Percentiles rank a stretch among this genome's conserved stretches.
Evolutionary conservation across 2,797 vertebrate species (phyloP).

Genomic region (Anas georgica): DNA sequence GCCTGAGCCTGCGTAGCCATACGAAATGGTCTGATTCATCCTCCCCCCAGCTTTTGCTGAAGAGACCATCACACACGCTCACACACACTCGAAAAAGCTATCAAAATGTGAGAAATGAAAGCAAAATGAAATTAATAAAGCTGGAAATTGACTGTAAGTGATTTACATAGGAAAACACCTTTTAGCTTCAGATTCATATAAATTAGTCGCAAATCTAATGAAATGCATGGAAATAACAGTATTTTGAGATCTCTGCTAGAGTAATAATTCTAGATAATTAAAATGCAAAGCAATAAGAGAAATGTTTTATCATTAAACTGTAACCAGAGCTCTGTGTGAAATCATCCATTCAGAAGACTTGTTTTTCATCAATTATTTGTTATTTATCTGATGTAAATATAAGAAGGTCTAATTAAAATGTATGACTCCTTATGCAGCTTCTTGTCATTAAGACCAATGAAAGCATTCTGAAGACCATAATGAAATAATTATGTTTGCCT

Average conservation of each 20-base stretch:
- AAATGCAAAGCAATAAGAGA: conserved; percentile 75
- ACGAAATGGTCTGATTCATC: background rate
- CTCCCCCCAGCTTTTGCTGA: background rate
- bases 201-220: conserved; percentile 27
- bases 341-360: conserved; percentile 75
- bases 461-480: conserved; percentile 79
- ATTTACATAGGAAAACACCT: background rate
- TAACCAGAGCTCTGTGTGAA: conserved; percentile 75
- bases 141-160: background rate
- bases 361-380: conserved; percentile 82
- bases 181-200: conserved; percentile 3
- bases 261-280: conserved; percentile 71
- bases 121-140: conserved; percentile 22
- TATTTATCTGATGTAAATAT: conserved; percentile 82
- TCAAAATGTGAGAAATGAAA: background rate
- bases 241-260: conserved; percentile 37
- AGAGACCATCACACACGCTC: too few species aligned
- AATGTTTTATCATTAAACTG: conserved; percentile 77
- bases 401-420: conserved; percentile 80
- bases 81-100: background rate
- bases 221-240: conserved; percentile 47
- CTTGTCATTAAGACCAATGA: conserved; percentile 80
- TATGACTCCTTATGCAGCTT: conserved; percentile 74
- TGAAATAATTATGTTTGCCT: conserved; percentile 85
- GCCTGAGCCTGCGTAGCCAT: rapidly evolving